Base-by-base conservation (phyloP, 37 sponge, comb jelly and placozoan species). In the Eunapius fragilis region DNA sequence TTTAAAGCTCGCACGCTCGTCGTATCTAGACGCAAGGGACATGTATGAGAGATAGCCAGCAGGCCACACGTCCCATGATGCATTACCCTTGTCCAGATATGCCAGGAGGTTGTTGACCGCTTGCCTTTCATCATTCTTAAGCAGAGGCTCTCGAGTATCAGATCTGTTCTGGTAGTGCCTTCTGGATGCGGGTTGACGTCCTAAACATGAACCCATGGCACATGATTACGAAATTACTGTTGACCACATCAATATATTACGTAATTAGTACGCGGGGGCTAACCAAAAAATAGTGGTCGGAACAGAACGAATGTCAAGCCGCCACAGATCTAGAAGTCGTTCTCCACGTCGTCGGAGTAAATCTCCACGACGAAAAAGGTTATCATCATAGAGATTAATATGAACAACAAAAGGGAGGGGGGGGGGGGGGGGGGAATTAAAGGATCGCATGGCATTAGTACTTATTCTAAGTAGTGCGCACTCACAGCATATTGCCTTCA, bases 111-210 rank as follows among this genome's bases (percentile, higher is more conserved):
- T 85, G 47, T 58, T 86, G 49, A 94, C 84, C 7, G 95, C 95
- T 49, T 92, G 90, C 73, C 90, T 79, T 47, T 94, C 95, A 22
- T 67, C 78, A 22, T 90, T 90, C 30, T 79, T 47, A 70, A 94
- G 92, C 37, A 94, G 77, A 4, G 95, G 95, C 36, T 94, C 93
- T 12, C 58, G 58, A 58, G 58, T 0, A 19, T 58, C 58, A 58
- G 58, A 58, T n/a, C 80, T 86, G 32, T 68, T 86, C 24, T 85
- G 23, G 23, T 3, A 78, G 24, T 3, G 2, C 10, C 68, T 26
- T 14, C 27, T 48, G 2, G 30, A 6, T 27, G 50, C 30, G 34
- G 72, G 25, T 69, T 70, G 73, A 10, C 28, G 35, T 12, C 36
- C 24, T 13, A 41, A 35, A 25, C 82, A 69, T n/a, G 37, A 70